Percentiles rank a stretch among this genome's conserved stretches.
phyloP scores from a whole-genome alignment of 2,888 invertebrate genomes.

The Nyleta sp. region DNA sequence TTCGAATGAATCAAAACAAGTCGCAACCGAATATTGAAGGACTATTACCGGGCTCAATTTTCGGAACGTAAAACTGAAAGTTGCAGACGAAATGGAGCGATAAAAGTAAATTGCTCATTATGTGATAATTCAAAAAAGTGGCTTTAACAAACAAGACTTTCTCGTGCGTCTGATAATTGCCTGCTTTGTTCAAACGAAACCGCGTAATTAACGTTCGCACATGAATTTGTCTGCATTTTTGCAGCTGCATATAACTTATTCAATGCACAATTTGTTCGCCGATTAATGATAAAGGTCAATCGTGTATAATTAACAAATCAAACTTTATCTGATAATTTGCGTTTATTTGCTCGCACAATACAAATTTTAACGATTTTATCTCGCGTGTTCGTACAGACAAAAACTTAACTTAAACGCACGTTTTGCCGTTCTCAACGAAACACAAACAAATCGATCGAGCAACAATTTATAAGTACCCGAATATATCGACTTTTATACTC shows the following conservation, averaged over 20 bases:
- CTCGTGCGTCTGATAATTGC: constrained; percentile 14
- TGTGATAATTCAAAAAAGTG: neutral
- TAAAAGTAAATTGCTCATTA: neutral
- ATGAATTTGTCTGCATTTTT: constrained; percentile 49
- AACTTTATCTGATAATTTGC: constrained; percentile 58
- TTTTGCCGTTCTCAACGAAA: constrained; percentile 10
- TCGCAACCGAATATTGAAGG: too few relatives aligned
- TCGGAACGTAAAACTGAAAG: too few relatives aligned
- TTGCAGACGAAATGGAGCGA: too few relatives aligned
- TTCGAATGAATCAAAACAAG: too few relatives aligned
- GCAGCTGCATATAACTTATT: constrained; percentile 47
- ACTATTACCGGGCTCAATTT: too few relatives aligned
- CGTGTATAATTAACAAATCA: constrained; percentile 60
- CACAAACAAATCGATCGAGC: constrained; percentile 4
- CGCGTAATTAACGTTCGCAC: constrained; percentile 29
- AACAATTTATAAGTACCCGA: too few relatives aligned
- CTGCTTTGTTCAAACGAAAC: constrained; percentile 24
- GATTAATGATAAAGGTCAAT: constrained; percentile 55
- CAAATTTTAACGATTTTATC: constrained; percentile 50
- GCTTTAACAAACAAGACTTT: neutral
- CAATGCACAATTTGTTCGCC: constrained; percentile 55
- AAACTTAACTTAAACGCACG: constrained; percentile 10
- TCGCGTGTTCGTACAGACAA: constrained; percentile 33
- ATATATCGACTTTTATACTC: too few relatives aligned
- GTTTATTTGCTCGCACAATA: constrained; percentile 56